phyloP scores from a whole-genome alignment of 2,888 invertebrate genomes.

The Megalurothrips usitatus region DNA sequence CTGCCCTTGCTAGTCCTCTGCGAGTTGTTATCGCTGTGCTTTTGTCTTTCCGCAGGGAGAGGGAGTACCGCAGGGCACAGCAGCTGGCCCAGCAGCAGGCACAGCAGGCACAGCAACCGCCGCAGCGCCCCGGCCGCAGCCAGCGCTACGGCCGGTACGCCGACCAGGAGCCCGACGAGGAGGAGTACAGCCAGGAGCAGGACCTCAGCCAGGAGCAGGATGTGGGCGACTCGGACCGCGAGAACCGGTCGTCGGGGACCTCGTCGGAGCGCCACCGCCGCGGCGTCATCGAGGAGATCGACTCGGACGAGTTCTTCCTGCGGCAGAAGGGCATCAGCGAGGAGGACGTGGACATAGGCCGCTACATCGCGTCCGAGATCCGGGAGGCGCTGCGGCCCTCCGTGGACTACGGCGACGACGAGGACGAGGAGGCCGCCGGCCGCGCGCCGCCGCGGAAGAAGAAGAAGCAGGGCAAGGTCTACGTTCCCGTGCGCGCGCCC shows the following conservation, averaged over 20 bases:
- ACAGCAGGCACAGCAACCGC: neutral
- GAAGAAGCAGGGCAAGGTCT: conserved; percentile 34
- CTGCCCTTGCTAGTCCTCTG: neutral
- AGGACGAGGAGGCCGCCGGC: conserved; percentile 42
- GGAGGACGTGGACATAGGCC: conserved; percentile 73
- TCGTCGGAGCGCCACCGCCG: conserved; percentile 54
- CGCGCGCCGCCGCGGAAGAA: conserved; percentile 36
- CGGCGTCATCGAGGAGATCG: conserved; percentile 76
- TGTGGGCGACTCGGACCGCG: conserved; percentile 47
- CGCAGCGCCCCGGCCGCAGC: conserved; percentile 16
- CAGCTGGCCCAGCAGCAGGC: neutral
- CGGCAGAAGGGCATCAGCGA: conserved; percentile 76
- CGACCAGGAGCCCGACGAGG: conserved; percentile 28
- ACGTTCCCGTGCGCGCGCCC: conserved; percentile 3
- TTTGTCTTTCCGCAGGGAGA: neutral
- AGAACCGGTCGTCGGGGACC: conserved; percentile 57
- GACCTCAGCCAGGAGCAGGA: conserved; percentile 34
- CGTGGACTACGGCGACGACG: conserved; percentile 46
- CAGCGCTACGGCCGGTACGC: conserved; percentile 32
- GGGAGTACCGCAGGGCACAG: neutral
- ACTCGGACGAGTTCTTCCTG: conserved; percentile 82
- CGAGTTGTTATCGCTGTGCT: neutral
- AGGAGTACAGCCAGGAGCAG: conserved; percentile 27
- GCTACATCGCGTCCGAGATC: conserved; percentile 73
- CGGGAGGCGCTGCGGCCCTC: conserved; percentile 64